These are phyloP conservation scores for Caenorhabditis angaria DNA, from an alignment of 2,888 invertebrate species.

Conservation along the genomic window DNA sequence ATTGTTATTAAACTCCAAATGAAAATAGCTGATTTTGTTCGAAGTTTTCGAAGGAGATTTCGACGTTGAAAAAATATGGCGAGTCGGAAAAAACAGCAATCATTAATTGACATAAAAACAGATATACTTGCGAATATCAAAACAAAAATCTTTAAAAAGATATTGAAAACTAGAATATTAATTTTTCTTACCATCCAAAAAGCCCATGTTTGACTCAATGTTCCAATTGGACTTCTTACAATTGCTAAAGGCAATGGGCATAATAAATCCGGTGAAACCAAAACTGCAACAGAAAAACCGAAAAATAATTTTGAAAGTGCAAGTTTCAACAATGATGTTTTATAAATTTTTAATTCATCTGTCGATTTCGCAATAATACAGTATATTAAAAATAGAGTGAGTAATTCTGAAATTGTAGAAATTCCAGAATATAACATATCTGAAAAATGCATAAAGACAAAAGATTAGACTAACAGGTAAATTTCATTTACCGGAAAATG, in stretches of 20 bases:
- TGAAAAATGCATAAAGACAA: neutral
- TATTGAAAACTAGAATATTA: neutral
- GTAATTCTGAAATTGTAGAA: constrained; percentile 14
- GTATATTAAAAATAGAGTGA: constrained; percentile 26
- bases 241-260: constrained; percentile 22
- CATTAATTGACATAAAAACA: constrained; percentile 31
- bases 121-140: constrained; percentile 12
- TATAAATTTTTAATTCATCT: constrained; percentile 25
- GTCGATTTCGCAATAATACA: constrained; percentile 22
- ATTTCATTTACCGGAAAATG: no score
- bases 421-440: constrained; percentile 13
- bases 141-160: constrained; percentile 11
- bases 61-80: constrained; percentile 34
- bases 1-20: constrained; percentile 15
- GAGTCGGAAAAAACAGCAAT: constrained; percentile 28
- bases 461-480: no score
- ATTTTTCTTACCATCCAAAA: constrained; percentile 16
- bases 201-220: constrained; percentile 18
- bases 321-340: constrained; percentile 23
- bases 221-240: constrained; percentile 28
- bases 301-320: constrained; percentile 24
- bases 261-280: constrained; percentile 26
- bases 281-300: constrained; percentile 17
- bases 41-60: constrained; percentile 14
- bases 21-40: constrained; percentile 5